Conservation (phyloP, 30 jellyfish, hydroid and myxozoan species). For the Chironex yamaguchii region DNA sequence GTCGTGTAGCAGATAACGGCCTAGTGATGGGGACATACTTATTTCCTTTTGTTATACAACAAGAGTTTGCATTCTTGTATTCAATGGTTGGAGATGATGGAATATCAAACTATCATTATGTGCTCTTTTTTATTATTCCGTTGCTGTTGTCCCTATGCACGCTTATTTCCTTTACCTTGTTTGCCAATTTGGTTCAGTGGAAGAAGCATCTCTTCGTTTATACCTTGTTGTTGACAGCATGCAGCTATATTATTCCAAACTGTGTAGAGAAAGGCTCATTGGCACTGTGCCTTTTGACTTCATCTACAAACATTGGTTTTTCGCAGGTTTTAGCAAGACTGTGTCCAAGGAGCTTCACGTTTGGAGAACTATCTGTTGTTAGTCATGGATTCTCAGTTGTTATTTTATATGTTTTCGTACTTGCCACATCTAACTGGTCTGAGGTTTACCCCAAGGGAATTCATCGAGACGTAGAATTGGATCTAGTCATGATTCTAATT, state of each 20-base stretch:
- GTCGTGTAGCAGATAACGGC: not conserved
- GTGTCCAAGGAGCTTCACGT: constrained; percentile 69
- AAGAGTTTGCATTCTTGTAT: not conserved
- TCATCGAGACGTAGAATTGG: not conserved
- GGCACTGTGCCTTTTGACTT: not conserved
- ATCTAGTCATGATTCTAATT: not conserved
- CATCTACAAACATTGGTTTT: not conserved
- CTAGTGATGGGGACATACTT: not conserved
- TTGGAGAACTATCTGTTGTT: constrained; percentile 66
- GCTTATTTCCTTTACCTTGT: not conserved
- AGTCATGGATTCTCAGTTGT: constrained; percentile 39
- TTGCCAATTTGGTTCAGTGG: not conserved
- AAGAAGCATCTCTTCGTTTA: not conserved
- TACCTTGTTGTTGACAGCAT: not conserved
- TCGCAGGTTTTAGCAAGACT: constrained; percentile 4
- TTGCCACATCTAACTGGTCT: too few species aligned
- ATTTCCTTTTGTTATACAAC: not conserved
- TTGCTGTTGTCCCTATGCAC: not conserved
- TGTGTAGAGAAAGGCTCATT: not conserved
- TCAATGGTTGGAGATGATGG: not conserved
- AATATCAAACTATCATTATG: not conserved
- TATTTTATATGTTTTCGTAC: not conserved
- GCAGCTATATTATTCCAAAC: not conserved
- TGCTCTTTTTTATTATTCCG: not conserved
- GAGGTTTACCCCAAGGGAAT: not conserved